Evolutionary conservation across 2,797 vertebrate species (phyloP).

Genomic region (Lacerta viridis): DNA sequence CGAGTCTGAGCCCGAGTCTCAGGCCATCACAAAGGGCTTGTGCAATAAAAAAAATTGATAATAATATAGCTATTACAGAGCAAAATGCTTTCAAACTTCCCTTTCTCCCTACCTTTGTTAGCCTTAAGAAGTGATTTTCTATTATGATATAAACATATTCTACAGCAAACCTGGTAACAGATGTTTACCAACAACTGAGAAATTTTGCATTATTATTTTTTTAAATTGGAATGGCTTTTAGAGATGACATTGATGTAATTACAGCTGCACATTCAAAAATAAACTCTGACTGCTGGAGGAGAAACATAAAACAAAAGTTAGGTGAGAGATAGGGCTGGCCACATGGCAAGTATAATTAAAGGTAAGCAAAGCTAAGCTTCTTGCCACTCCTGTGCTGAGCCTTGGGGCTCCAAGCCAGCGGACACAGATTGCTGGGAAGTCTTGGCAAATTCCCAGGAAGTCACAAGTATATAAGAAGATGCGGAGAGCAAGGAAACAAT

Average conservation of each 20-base stretch:
- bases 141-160: constrained; percentile 37
- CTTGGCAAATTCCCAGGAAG: constrained; percentile 13
- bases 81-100: constrained; percentile 49
- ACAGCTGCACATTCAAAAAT: constrained; percentile 19
- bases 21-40: neutral
- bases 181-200: constrained; percentile 68
- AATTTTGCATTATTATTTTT: constrained; percentile 60
- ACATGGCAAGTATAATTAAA: neutral
- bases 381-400: neutral
- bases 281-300: constrained; percentile 33
- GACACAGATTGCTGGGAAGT: constrained; percentile 7
- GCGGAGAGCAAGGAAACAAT: neutral
- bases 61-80: constrained; percentile 15
- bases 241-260: constrained; percentile 46
- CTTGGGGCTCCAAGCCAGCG: neutral
- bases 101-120: constrained; percentile 51
- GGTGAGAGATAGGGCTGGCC: neutral
- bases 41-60: neutral
- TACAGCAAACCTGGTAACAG: constrained; percentile 50
- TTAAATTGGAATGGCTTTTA: constrained; percentile 36
- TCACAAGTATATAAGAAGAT: neutral
- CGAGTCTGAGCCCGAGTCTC: too few species aligned
- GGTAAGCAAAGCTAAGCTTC: neutral
- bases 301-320: constrained; percentile 45
- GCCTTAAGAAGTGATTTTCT: constrained; percentile 41